A percentile compares a stretch with the other conserved stretches of the same genome.
These are phyloP conservation scores for Pharmacophagus antenor DNA, from an alignment of 2,888 invertebrate genomes.

Conservation along the genomic window DNA sequence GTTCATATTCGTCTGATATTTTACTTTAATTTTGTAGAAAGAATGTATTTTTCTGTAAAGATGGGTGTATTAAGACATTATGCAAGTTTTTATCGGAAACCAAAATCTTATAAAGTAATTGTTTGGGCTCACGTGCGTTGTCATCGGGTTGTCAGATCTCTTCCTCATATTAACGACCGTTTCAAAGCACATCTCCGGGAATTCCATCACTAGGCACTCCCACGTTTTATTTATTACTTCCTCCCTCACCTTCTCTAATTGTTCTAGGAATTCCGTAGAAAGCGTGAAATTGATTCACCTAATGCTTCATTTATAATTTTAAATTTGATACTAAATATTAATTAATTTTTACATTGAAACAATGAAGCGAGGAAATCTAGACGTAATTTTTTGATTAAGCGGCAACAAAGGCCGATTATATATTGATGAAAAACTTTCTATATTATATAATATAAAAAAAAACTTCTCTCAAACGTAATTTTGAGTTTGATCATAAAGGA, in stretches of 20 bases:
- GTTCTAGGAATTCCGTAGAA: slow-evolving; percentile 49
- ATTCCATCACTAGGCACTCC: slow-evolving; percentile 58
- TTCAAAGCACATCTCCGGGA: slow-evolving; percentile 68
- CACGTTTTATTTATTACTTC: slow-evolving; percentile 72
- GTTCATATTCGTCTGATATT: too few relatives aligned
- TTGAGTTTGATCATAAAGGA: not conserved
- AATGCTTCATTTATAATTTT: slow-evolving; percentile 13
- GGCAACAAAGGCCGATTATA: not conserved
- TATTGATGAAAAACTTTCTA: slow-evolving; percentile 3
- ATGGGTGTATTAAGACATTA: too few relatives aligned
- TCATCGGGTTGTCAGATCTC: slow-evolving; percentile 58
- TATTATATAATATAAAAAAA: not conserved
- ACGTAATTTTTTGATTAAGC: not conserved
- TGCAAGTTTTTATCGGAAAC: not conserved
- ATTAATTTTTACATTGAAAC: slow-evolving; percentile 15
- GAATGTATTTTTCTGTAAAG: too few relatives aligned
- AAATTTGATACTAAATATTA: not conserved
- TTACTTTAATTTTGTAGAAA: too few relatives aligned
- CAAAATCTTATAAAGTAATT: slow-evolving; percentile 31
- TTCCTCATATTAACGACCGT: slow-evolving; percentile 45
- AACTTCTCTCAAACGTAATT: not conserved
- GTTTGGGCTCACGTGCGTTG: slow-evolving; percentile 41
- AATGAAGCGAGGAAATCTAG: slow-evolving; percentile 4
- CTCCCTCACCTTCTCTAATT: slow-evolving; percentile 52
- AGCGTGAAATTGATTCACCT: slow-evolving; percentile 24